Base-by-base conservation (phyloP, 2,113 vertebrate species). In the Blennius ocellaris region DNA sequence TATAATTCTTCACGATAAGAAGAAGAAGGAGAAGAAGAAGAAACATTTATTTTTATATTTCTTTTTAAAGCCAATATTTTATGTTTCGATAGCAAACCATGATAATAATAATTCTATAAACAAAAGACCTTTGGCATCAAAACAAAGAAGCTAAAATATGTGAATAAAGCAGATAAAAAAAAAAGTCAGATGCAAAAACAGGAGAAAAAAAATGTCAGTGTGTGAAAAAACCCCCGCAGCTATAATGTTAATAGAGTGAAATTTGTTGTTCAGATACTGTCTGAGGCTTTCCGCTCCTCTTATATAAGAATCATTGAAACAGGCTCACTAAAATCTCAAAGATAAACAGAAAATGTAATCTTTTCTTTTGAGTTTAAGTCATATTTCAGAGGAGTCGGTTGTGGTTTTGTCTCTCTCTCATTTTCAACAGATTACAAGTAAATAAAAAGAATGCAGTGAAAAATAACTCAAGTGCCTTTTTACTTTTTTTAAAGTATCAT, bases 381-480 rank as follows among this genome's bases (percentile, higher is more conserved):
- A 54, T 9, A 21, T n/a, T 17, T 62, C 57, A 38, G 5, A 37
- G 21, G 9, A 40, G 11, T 14, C 11, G 37, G 56, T 62, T 36
- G 45, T 44, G 17, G 41, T 36, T 69, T 56, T 30, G 8, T 36
- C 10, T 54, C 51, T 60, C 55, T 59, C 4, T 57, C 7, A 30
- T 16, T 38, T 30, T 30, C 21, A 30, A 30, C 59, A 11, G 54
- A 15, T 8, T 50, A 51, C 44, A 68, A 45, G 21, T 12, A 53
- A 67, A 66, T 36, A 30, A 52, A 43, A 15, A 21, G 36, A 65
- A 53, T 36, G 11, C 36, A 47, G 11, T 37, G 8, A 74, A 55
- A 44, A 30, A 11, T 47, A 73, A 51, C 50, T 60, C 6, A 3
- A 10, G 12, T 48, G 53, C 52, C 45, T 21, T 15, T 52, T 52